Base-by-base conservation (phyloP, 2,113 vertebrate genomes). In the Alligator mississippiensis region DNA sequence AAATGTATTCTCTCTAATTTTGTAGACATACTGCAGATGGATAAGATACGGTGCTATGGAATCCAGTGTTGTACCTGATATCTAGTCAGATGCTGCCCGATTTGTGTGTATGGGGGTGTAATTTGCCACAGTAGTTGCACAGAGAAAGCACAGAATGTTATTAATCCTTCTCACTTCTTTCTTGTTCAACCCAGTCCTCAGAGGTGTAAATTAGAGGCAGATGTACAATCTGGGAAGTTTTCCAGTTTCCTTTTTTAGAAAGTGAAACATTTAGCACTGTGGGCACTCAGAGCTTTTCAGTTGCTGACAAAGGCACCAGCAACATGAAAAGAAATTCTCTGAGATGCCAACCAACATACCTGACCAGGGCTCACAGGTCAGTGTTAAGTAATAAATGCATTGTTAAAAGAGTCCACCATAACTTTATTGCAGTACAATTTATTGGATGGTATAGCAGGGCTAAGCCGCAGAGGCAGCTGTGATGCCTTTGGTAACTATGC, bases 171-270 rank as follows among this genome's bases (percentile, higher is more conserved):
- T 89, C 80, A 58, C 81, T 89, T 97, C 91, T 95, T 77, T 5
- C 84, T 92, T 92, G 79, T 64, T 96, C 91, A 79, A 82, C 59
- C 88, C 85, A 83, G 70, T 96, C 81, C 81, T 96, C 87, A 89
- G 92, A 97, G 89, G 91, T 92, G 90, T 93, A 97, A 97, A 96
- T 97, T 93, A 96, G 77, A 96, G 94, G 85, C 97, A 98, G 97
- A 97, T 97, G 95, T 93, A 97, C 92, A 93, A 95, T 86, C 95
- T 96, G 96, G 95, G 93, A 98, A 92, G 54, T 86, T 95, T 97
- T 97, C 96, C 96, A 98, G 64, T 84, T 97, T 96, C 90, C 82
- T 88, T 62, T 78, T 97, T 98, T 95, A 96, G 96, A 96, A 97
- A 70, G 79, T 88, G 61, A 95, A 95, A n/a, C 81, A 66, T 94